Conservation (phyloP, 1,140 invertebrate species). For the Brachionus calyciflorus region DNA sequence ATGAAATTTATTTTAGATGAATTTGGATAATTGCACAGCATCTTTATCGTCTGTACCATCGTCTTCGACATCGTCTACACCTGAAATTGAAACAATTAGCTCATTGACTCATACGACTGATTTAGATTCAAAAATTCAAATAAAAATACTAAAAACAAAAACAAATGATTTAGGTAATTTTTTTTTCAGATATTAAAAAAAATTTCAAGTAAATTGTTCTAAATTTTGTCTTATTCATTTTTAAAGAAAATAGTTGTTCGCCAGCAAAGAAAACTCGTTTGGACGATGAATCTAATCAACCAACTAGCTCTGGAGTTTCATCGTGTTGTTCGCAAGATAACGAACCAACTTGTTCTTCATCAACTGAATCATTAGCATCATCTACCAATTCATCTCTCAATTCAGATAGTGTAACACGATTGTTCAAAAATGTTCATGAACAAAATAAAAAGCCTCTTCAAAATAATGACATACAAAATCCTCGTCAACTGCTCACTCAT, state of each 20-base stretch:
- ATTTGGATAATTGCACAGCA: slow-evolving; percentile 22
- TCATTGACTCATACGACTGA: background rate
- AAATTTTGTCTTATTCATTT: slow-evolving; percentile 6
- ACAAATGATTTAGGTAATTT: slow-evolving; percentile 13
- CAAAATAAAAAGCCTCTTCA: background rate
- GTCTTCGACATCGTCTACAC: background rate
- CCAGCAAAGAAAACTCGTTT: slow-evolving; percentile 17
- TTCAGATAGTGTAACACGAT: background rate
- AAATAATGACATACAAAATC: slow-evolving; percentile 46
- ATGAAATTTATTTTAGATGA: slow-evolving; percentile 14
- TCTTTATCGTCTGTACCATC: slow-evolving; percentile 15
- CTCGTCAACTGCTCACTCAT: slow-evolving; percentile 23
- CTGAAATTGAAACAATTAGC: too few relatives aligned
- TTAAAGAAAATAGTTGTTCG: slow-evolving; percentile 30
- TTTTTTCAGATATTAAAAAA: too few relatives aligned
- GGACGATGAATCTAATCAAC: background rate
- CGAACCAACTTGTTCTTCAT: background rate
- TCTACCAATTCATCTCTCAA: background rate
- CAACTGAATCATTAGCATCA: background rate
- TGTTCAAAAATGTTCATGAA: slow-evolving; percentile 10
- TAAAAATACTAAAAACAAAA: slow-evolving; percentile 20
- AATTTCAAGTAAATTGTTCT: background rate
- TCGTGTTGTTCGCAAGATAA: slow-evolving; percentile 7
- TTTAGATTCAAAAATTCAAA: background rate
- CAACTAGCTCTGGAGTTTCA: background rate